Evolutionary conservation across 2,888 invertebrate species (phyloP), one percentile per base, ranked within the genome.

Genomic region (Myopa testacea): DNA sequence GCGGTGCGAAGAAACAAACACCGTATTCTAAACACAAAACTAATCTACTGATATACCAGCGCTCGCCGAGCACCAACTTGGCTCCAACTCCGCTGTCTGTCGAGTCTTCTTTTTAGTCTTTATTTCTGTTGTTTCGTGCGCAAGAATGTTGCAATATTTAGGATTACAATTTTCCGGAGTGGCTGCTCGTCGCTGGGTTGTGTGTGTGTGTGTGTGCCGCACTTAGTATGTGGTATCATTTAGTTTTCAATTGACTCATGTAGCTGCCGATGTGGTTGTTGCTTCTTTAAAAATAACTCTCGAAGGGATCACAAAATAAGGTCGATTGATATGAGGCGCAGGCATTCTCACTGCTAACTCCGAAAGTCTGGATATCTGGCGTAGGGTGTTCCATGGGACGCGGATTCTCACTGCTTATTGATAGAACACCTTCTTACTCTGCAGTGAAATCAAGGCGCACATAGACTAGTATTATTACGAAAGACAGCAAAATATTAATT

Each of bases 251-350:
- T 26, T 50, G 26, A 58, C 52, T 67, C 52, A 12, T 60, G 72
- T 60, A 14, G 65, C 12, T 69, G 60, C 14, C 4, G 45, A 45
- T 26, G 55, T 73, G 16, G 63, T 62, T 74, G 58, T 14, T 68
- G 55, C 45, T 60, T 38, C 62, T 76, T 74, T 77, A 75, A 63
- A 77, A 76, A 78, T 78, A 75, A 52, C 77, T 78, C 72, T 71
- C 76, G 79, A 75, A 80, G 78, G 78, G 78, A 80, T 81, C 79
- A 80, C 81, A 78, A 78, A 80, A 73, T 70, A 76, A 69, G 78
- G 81, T 69, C 78, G 81, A 80, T 80, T 81, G 81, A 81, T 80
- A 76, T 76, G 76, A 70, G 75, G 75, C 76, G 77, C 77, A 58
- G 62, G 26, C 52, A 67, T 60, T n/a, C 40, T 69, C 50, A 19